These are phyloP conservation scores for Cuculus canorus DNA, from an alignment of 2,797 vertebrate genomes.

Conservation along the genomic window DNA sequence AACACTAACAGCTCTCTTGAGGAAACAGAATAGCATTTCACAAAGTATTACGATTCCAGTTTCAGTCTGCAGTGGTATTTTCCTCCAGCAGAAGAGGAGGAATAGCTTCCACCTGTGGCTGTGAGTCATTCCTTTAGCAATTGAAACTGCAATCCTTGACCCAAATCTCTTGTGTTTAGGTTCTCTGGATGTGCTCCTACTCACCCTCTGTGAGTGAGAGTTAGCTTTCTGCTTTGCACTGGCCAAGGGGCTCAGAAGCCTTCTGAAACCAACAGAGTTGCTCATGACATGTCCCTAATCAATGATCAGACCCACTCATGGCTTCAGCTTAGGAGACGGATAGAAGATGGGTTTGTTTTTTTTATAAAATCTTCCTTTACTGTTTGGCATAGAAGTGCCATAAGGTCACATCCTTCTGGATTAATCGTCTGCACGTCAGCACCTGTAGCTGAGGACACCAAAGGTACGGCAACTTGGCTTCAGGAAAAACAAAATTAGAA, in stretches of 20 bases:
- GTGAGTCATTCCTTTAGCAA: background rate
- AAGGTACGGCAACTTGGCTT: background rate
- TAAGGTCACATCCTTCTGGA: background rate
- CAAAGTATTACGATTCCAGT: background rate
- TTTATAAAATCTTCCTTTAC: background rate
- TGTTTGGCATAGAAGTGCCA: background rate
- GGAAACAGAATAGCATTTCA: background rate
- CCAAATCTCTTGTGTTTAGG: background rate
- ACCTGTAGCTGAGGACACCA: conserved; percentile 4
- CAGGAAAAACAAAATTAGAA: conserved; percentile 53
- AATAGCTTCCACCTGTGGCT: background rate
- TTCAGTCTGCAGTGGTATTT: background rate
- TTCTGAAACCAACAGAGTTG: background rate
- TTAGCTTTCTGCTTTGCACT: background rate
- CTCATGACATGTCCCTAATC: background rate
- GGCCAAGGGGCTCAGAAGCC: background rate
- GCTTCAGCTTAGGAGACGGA: background rate
- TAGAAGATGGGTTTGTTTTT: background rate
- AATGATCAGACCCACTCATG: background rate
- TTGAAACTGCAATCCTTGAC: background rate
- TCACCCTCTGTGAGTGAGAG: fast-evolving
- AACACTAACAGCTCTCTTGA: background rate
- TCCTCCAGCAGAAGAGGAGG: background rate
- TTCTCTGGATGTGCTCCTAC: background rate
- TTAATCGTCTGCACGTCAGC: background rate